phyloP scores from a whole-genome alignment of 2,888 invertebrate species.

The Drosophila fungiperda region DNA sequence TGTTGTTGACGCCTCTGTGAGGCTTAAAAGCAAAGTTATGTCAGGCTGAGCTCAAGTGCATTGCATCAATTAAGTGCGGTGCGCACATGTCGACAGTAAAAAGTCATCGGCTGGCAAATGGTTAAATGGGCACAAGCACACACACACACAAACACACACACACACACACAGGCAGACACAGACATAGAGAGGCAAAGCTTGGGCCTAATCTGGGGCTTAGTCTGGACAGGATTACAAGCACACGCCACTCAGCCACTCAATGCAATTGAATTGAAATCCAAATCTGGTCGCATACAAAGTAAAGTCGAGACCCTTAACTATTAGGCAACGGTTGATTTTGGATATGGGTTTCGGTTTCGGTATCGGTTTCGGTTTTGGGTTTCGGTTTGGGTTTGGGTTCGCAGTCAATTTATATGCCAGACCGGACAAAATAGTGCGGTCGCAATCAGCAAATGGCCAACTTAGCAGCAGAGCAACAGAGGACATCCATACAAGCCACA shows the following conservation, averaged over 20 bases:
- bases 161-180: background rate
- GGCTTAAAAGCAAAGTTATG: constrained; percentile 75
- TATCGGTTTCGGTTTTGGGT: too few relatives aligned
- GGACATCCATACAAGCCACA: constrained; percentile 16
- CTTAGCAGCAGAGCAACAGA: constrained; percentile 6
- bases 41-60: constrained; percentile 66
- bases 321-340: constrained; percentile 22
- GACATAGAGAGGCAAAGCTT: constrained; percentile 11
- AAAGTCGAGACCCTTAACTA: constrained; percentile 45
- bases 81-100: constrained; percentile 66
- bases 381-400: constrained; percentile 12
- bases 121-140: constrained; percentile 44
- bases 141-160: constrained; percentile 14
- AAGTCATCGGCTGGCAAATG: constrained; percentile 71
- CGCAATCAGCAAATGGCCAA: constrained; percentile 72
- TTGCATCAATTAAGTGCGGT: constrained; percentile 71
- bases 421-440: constrained; percentile 45
- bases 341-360: too few relatives aligned
- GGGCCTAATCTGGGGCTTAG: constrained; percentile 45
- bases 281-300: constrained; percentile 50
- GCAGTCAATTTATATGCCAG: constrained; percentile 49
- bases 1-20: constrained; percentile 23
- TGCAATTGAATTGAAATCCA: constrained; percentile 73
- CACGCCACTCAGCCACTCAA: constrained; percentile 48
- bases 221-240: constrained; percentile 52